phyloP scores from a whole-genome alignment of 2,797 vertebrate species.

The Xiphophorus birchmanni region DNA sequence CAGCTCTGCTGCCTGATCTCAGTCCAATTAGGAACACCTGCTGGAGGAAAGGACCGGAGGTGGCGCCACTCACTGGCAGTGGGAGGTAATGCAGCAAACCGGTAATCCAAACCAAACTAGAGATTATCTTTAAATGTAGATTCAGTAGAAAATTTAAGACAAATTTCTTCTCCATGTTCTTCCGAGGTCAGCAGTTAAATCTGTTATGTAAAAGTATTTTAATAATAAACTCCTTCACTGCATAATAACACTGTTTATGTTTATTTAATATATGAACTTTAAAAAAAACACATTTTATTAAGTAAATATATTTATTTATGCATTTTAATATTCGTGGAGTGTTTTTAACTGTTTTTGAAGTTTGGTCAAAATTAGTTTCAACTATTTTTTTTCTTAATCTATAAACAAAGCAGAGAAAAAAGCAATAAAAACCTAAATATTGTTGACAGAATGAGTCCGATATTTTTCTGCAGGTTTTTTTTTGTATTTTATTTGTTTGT shows the following conservation, averaged over 20 bases:
- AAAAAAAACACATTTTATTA: background rate
- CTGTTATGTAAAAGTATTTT: background rate
- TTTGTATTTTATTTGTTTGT: background rate
- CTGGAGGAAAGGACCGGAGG: background rate
- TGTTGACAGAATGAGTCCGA: background rate
- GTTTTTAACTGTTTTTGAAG: background rate
- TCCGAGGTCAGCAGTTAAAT: background rate
- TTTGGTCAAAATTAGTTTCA: background rate
- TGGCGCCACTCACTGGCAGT: constrained; percentile 5
- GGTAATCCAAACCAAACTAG: background rate
- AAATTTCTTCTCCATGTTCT: background rate
- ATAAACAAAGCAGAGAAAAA: background rate
- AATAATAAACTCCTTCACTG: background rate
- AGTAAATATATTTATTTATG: background rate
- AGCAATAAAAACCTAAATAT: background rate
- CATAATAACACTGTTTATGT: background rate
- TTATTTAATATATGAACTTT: background rate
- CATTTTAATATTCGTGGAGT: background rate
- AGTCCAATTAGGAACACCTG: constrained; percentile 56
- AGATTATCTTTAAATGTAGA: background rate
- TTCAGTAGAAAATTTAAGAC: background rate
- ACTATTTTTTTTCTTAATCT: background rate
- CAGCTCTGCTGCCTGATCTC: background rate
- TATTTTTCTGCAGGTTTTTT: background rate
- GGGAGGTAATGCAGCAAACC: background rate